Evolutionary conservation across 2,888 invertebrate genomes (phyloP), one percentile per base, ranked within the genome.

Genomic region (Polyommatus iphigenia): DNA sequence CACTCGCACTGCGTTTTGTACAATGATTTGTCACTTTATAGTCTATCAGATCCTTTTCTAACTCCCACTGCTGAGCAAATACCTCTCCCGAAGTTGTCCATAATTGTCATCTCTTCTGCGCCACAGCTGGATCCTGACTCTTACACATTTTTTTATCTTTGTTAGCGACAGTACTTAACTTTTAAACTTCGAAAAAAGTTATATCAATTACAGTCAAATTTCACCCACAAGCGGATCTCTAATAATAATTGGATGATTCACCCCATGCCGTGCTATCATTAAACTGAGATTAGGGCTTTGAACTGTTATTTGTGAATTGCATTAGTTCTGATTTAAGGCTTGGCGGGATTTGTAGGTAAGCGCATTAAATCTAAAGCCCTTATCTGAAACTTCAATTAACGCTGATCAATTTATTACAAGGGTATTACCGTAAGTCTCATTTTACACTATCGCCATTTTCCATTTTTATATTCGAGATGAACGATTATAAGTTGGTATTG

Each of bases 291-390:
- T 67, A 67, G 29, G 29, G 67, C 67, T 67, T 32, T 32, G 15
- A 67, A 67, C 15, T 67, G 67, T 67, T 67, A 67, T 67, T 67
- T 67, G 67, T 67, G 67, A 67, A 67, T 67, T 67, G 67, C 67
- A 67, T 67, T 67, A 67, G 41, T 41, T 41, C 20, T 46, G 41
- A 73, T 36, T 73, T 73, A 20, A 46, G 41, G 20, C 73, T 6
- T 29, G 67, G 67, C 29, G 73, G 41, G 41, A 73, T 73, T 73
- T 46, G 24, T 15, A 46, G 41, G 46, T 41, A 73, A 73, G 41
- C 73, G 73, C 73, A 73, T 41, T 36, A 73, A 73, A 73, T 13
- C 73, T 24, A 46, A 73, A 73, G 46, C 41, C 41, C 46, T 73
- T 46, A 41, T 46, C 46, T 73, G 46, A 46, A 73, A 73, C 46